Evolutionary conservation across 2,888 invertebrate species (phyloP), one percentile per base, ranked within the genome.

Genomic region (Tenthredo distinguenda): DNA sequence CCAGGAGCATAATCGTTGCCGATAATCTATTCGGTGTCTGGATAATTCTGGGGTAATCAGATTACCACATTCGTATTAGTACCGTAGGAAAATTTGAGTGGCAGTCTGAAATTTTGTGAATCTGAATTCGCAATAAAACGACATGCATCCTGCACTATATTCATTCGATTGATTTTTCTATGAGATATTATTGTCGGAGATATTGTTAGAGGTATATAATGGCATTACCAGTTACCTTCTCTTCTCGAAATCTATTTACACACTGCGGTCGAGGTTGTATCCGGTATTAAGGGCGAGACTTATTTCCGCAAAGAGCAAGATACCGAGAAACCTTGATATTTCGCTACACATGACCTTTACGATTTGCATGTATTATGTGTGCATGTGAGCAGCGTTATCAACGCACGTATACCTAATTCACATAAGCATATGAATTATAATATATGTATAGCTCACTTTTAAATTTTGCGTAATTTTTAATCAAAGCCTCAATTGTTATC

Each of bases 261-360:
- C 26, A 31, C 7, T 21, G 34, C 68, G 31, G 34, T 34, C 68
- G 31, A 34, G 18, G 34, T 26, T 3, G 34, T 26, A 68, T 68
- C 34, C 68, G 34, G 68, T 34, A 68, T 34, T 68, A 68, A 1
- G 18, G 31, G 15, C 15, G 21, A 77, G 31, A 77, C 7, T 77
- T n/a, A 55, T 77, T 77, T 77, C 55, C 26, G n/a, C 15, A 55
- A 12, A 34, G 15, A 72, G 40, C 72, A 72, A 72, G 72, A 43
- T 72, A 40, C 72, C 43, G 26, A 43, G 43, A 9, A 74, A 77
- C 31, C 50, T 55, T 55, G 47, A 77, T 77, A 77, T 77, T 55
- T 77, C 21, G 55, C 34, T 12, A 18, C 31, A 71, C 15, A 31
- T 74, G 72, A 74, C 72, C 40, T 74, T 74, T 74, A 5, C 10